Base-by-base conservation (phyloP, 2,113 vertebrate species). In the Rhadina sibilatrix region DNA sequence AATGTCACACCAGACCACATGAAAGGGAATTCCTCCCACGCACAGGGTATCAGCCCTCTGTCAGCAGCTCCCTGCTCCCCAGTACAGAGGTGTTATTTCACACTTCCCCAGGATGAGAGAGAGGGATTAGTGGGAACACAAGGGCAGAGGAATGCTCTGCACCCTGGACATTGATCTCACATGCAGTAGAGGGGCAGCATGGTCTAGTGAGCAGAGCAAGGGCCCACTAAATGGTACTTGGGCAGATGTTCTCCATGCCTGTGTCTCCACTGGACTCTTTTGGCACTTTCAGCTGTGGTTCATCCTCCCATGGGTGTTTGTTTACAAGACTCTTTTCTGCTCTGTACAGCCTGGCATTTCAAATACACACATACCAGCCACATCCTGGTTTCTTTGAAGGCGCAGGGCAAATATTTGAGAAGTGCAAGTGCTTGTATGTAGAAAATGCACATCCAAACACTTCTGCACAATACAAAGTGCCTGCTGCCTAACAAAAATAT, bases 171-270 rank as follows among this genome's bases (percentile, higher is more conserved):
- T 25, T 72, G 49, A 22, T 14, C 25, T 53, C 6, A 16, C 0
- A 3, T 11, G 46, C 49, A 22, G 17, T 1, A 49, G 47, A 47
- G 17, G 5, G 31, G 25, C 24, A 57, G 21, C 6, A 19, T 0
- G 5, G 46, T 15, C 53, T 31, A 11, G 13, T 3, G 69, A 65
- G 66, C 24, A 42, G 35, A 63, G 9, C 37, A 69, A 11, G 10
- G 24, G 6, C 21, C 19, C 47, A 30, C 33, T 46, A 63, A 25
- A 57, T 23, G 37, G 22, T 7, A 7, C 30, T 74, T 10, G 3
- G 35, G 47, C 18, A 56, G 27, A 52, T 49, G 37, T 21, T 80
- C 46, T 76, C 40, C 15, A 4, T 54, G 42, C 56, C 27, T 8
- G 0, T 9, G 11, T 27, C 81, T 52, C 63, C 10, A 60, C 2